Evolutionary conservation across 92 coral and sea anemone species (phyloP).

Genomic region (Isaurus tuberculatus): DNA sequence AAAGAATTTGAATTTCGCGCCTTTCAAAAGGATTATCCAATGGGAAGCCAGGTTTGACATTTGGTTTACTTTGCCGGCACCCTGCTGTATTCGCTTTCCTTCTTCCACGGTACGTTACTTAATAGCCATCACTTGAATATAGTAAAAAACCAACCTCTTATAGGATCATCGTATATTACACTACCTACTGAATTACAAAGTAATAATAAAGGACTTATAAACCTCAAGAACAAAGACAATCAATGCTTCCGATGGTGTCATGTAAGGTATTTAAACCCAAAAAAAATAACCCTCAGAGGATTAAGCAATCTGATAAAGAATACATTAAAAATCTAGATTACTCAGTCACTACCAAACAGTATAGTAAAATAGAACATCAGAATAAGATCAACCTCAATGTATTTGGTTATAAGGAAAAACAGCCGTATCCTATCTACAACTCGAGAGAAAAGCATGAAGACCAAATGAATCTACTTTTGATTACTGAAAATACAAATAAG

Average conservation of each 20-base stretch:
- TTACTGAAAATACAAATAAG: neutral
- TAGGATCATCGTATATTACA: too few species aligned
- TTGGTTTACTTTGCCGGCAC: conserved; percentile 7
- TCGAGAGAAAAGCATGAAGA: neutral
- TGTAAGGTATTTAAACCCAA: neutral
- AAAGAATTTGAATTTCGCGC: conserved; percentile 22
- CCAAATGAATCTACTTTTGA: neutral
- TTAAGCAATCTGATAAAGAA: neutral
- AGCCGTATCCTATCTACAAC: neutral
- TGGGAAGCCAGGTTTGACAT: conserved; percentile 16
- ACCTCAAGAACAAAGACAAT: neutral
- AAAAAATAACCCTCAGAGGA: neutral
- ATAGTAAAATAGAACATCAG: neutral
- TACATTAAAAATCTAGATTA: neutral
- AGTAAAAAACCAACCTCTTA: too few species aligned
- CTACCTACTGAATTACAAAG: too few species aligned
- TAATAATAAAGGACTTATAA: too few species aligned
- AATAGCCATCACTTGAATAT: neutral
- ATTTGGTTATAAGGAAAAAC: neutral
- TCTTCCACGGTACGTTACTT: conserved; percentile 1
- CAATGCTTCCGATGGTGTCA: too few species aligned
- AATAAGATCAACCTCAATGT: neutral
- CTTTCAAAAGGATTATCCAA: conserved; percentile 8
- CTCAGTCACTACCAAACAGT: neutral
- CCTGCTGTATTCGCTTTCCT: conserved; percentile 7